A percentile compares a stretch with the other conserved stretches of the same genome.
Conservation (phyloP, 2,888 invertebrate genomes). For the Hirtodrosophila histrioides region DNA sequence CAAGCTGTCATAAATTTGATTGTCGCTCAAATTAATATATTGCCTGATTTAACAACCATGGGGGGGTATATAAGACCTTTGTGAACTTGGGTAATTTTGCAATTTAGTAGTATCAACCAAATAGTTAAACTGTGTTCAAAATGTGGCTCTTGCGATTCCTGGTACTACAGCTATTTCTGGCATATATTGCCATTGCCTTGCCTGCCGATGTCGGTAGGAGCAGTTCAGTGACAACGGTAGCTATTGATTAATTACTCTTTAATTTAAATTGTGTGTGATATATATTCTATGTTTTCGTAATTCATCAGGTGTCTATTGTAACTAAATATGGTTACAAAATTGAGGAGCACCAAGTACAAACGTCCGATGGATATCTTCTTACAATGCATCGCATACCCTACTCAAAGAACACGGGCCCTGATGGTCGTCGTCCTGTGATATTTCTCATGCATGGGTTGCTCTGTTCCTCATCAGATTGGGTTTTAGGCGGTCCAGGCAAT, state of each 20-base stretch:
- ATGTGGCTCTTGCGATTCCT: constrained; percentile 50
- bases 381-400: constrained; percentile 80
- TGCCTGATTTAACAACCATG: constrained; percentile 11
- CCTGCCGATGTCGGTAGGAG: constrained; percentile 49
- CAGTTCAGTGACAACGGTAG: constrained; percentile 74
- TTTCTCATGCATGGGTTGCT: constrained; percentile 79
- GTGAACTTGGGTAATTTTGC: background rate
- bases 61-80: constrained; percentile 42
- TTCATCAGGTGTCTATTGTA: constrained; percentile 34
- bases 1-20: constrained; percentile 28
- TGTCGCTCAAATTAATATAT: constrained; percentile 32
- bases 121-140: constrained; percentile 8
- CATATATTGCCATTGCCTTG: constrained; percentile 33
- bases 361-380: constrained; percentile 78
- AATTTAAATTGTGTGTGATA: background rate
- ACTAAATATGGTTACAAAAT: constrained; percentile 64
- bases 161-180: constrained; percentile 34
- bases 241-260: background rate
- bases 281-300: background rate
- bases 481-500: constrained; percentile 63
- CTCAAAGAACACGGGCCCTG: constrained; percentile 50
- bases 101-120: constrained; percentile 15
- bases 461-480: constrained; percentile 79
- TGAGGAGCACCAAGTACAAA: constrained; percentile 86
- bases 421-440: constrained; percentile 57